These are phyloP conservation scores for Liposcelis brunnea DNA, from an alignment of 2,888 invertebrate species.

Conservation along the genomic window DNA sequence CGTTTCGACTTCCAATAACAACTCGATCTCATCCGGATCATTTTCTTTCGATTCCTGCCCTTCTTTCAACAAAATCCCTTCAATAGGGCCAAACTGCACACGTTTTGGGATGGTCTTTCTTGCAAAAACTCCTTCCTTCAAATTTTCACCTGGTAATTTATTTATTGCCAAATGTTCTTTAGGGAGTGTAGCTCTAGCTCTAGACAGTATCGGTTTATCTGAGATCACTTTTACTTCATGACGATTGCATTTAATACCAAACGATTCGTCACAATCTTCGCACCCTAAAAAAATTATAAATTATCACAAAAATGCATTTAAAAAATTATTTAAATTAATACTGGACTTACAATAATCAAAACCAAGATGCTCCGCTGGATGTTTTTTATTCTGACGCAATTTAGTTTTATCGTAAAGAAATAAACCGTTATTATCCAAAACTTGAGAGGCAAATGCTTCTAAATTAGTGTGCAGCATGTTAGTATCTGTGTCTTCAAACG, in stretches of 20 bases:
- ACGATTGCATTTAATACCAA: constrained; percentile 22
- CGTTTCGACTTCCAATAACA: constrained; percentile 33
- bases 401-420: too few species aligned
- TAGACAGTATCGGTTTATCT: constrained; percentile 53
- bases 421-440: too few species aligned
- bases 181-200: constrained; percentile 65
- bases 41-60: too few species aligned
- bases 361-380: too few species aligned
- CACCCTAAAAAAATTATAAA: constrained; percentile 22
- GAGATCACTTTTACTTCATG: constrained; percentile 31
- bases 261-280: constrained; percentile 26
- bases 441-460: too few species aligned
- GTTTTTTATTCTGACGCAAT: too few species aligned
- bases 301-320: too few species aligned
- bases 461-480: too few species aligned
- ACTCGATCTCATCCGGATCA: constrained; percentile 22
- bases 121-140: constrained; percentile 44
- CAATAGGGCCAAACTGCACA: constrained; percentile 65
- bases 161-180: constrained; percentile 39
- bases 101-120: constrained; percentile 47
- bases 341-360: too few species aligned
- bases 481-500: too few species aligned
- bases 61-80: constrained; percentile 36
- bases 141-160: constrained; percentile 23
- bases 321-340: too few species aligned